Evolutionary conservation across 2,113 vertebrate genomes (phyloP), one percentile per base, ranked within the genome.

Genomic region (Otocyon megalotis): DNA sequence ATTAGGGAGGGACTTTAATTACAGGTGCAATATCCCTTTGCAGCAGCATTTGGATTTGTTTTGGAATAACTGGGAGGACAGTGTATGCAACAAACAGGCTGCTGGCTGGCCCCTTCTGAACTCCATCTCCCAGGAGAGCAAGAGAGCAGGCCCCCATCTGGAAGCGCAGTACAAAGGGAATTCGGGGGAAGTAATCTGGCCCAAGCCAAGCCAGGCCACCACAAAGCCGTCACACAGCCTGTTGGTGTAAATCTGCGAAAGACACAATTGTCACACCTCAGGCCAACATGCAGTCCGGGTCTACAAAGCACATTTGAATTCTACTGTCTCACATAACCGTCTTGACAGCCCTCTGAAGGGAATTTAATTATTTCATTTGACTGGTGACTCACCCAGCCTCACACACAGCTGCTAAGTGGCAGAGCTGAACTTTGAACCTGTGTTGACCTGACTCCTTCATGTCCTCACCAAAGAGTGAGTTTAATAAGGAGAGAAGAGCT

Each of bases 321-420:
- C 37, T 63, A 22, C 22, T 24, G 32, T 37, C 69, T 84, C 20
- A 2, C 16, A 24, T 85, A 32, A n/a, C 32, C 16, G 15, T 58
- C 58, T 28, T 79, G 67, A 71, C 32, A 80, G 26, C 13, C 89
- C n/a, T 65, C 48, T 26, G 79, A 62, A 77, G 37, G 53, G 37
- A 84, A 76, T 76, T 92, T 65, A 72, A 62, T 93, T 26, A 53
- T 53, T 90, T 81, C 17, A 13, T 79, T 87, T 91, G 56, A 48
- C 53, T 67, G 54, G 8, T 79, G 62, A 63, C 54, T 90, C 56
- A 74, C 20, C 35, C 67, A 86, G 60, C 50, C 28, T 62, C 60
- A 63, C 54, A 50, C 37, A 13, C 14, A 28, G 54, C 58, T 88
- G 53, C 24, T 54, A 43, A 28, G 20, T 54, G 54, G 50, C 65